These are phyloP conservation scores for Drosophila cracens DNA, from an alignment of 2,888 invertebrate species.

Conservation along the genomic window DNA sequence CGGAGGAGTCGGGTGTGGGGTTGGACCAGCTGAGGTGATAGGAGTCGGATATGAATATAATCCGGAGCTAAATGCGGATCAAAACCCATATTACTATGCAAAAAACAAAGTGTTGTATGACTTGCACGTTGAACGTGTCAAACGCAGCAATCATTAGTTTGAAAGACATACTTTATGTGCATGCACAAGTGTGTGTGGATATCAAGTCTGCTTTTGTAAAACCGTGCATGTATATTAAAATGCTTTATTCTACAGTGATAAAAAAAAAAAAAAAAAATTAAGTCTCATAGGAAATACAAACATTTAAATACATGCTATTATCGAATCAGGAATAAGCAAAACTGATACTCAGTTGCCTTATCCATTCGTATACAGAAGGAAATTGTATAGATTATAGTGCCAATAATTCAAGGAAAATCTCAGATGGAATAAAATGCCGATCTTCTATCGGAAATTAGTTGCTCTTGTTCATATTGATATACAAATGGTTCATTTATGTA, in stretches of 20 bases:
- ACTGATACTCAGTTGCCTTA: constrained; percentile 38
- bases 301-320: constrained; percentile 11
- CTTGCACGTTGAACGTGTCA: constrained; percentile 92
- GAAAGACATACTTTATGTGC: constrained; percentile 7
- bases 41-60: constrained; percentile 86
- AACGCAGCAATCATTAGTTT: constrained; percentile 85
- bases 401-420: constrained; percentile 55
- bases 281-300: not conserved
- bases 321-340: constrained; percentile 27
- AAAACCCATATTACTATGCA: constrained; percentile 94
- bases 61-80: constrained; percentile 90
- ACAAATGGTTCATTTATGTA: constrained; percentile 12
- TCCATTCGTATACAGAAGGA: constrained; percentile 24
- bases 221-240: constrained; percentile 17
- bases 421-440: constrained; percentile 48
- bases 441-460: constrained; percentile 33
- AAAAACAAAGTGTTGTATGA: constrained; percentile 94
- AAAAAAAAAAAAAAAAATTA: constrained; percentile 6
- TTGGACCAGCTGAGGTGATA: constrained; percentile 38
- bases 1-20: constrained; percentile 24
- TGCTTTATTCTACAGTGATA: constrained; percentile 35
- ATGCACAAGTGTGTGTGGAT: constrained; percentile 4
- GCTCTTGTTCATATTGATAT: constrained; percentile 24
- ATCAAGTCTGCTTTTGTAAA: not conserved
- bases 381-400: constrained; percentile 46